These are phyloP conservation scores for Penaeus chinensis DNA, from an alignment of 1,140 invertebrate species.

Conservation along the genomic window DNA sequence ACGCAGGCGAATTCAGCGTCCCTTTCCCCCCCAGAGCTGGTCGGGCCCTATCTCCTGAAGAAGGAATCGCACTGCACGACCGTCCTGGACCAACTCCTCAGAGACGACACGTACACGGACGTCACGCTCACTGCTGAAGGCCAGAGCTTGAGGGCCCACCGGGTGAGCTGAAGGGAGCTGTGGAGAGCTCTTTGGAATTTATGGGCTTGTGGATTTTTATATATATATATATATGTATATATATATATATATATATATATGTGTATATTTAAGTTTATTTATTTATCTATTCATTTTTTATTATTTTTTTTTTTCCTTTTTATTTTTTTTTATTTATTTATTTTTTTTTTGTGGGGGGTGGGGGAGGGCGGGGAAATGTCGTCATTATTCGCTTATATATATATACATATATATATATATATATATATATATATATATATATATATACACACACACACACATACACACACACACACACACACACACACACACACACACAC, in stretches of 20 bases:
- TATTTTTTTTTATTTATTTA: too few species aligned
- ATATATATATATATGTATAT: background rate
- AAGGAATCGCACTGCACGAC: conserved; percentile 61
- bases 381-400: too few species aligned
- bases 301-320: too few species aligned
- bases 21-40: conserved; percentile 33
- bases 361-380: too few species aligned
- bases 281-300: too few species aligned
- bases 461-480: conserved; percentile 12
- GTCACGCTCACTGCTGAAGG: conserved; percentile 62
- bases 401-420: too few species aligned
- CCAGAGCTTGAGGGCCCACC: conserved; percentile 56
- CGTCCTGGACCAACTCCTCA: conserved; percentile 59
- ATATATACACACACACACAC: too few species aligned
- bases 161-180: background rate
- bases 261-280: background rate
- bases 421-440: too few species aligned
- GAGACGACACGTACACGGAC: conserved; percentile 61
- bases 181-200: background rate
- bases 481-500: background rate
- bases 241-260: conserved; percentile 12
- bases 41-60: conserved; percentile 60
- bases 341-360: too few species aligned
- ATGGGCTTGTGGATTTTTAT: too few species aligned
- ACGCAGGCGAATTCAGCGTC: too few species aligned